Conservation (phyloP, 2,888 invertebrate species). For the Chalcis sispes region DNA sequence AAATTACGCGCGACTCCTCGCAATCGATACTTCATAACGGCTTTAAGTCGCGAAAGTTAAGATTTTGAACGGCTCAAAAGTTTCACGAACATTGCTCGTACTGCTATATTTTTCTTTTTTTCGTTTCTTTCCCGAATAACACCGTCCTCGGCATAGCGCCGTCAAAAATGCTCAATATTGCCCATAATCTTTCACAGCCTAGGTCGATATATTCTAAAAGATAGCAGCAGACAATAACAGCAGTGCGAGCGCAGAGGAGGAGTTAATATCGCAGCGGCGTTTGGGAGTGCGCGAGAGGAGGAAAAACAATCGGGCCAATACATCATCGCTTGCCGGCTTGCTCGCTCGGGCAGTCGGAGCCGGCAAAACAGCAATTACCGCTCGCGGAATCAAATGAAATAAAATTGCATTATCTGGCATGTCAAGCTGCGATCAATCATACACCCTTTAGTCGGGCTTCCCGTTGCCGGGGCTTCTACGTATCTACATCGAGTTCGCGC, state of each 20-base stretch:
- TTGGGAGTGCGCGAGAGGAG: constrained; percentile 37
- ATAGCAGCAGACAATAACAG: constrained; percentile 58
- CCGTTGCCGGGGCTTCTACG: constrained; percentile 53
- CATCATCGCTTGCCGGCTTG: constrained; percentile 67
- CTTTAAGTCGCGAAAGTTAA: no score
- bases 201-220: constrained; percentile 53
- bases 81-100: no score
- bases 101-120: no score
- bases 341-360: constrained; percentile 59
- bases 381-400: constrained; percentile 75
- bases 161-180: constrained; percentile 13
- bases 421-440: constrained; percentile 75
- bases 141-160: no score
- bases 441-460: constrained; percentile 66
- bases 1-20: no score
- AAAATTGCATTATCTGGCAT: constrained; percentile 76
- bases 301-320: constrained; percentile 68
- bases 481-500: constrained; percentile 46
- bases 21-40: no score
- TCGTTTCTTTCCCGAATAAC: constrained; percentile 5
- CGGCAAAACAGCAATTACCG: constrained; percentile 75
- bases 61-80: no score
- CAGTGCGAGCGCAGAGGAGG: constrained; percentile 34
- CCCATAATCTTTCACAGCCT: constrained; percentile 7
- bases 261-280: constrained; percentile 59